phyloP scores from a whole-genome alignment of 2,888 invertebrate species.

The Pemphredon lugubris region DNA sequence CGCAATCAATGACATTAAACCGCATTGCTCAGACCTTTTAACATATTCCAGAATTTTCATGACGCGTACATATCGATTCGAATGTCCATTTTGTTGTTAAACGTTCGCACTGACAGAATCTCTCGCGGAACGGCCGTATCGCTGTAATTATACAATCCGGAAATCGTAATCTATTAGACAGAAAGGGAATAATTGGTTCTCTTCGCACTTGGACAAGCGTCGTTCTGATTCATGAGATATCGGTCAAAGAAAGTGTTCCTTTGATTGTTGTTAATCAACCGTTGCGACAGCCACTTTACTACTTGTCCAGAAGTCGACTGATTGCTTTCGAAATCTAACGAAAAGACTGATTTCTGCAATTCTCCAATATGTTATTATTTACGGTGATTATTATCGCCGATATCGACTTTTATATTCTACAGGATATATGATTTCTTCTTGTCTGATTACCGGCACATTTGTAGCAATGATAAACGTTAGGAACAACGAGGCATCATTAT shows the following conservation, averaged over 20 bases:
- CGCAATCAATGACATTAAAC: constrained; percentile 14
- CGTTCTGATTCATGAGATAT: constrained; percentile 33
- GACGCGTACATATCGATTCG: background rate
- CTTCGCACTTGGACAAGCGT: constrained; percentile 9
- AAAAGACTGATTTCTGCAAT: background rate
- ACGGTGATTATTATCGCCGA: too few relatives aligned
- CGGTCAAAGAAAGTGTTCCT: constrained; percentile 39
- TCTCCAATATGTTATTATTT: too few relatives aligned
- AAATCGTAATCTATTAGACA: background rate
- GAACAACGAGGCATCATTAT: constrained; percentile 32
- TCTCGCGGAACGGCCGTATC: background rate
- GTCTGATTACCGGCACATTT: too few relatives aligned
- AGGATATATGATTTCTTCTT: too few relatives aligned
- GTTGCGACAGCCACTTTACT: background rate
- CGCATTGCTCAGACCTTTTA: too few relatives aligned
- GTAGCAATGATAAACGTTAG: background rate
- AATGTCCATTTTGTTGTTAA: too few relatives aligned
- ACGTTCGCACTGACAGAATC: too few relatives aligned
- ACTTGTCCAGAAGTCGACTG: background rate
- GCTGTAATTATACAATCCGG: background rate
- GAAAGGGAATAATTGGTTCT: background rate
- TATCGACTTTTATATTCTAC: too few relatives aligned
- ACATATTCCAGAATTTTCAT: too few relatives aligned
- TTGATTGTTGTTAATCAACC: background rate
- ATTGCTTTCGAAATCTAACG: background rate